Conservation (phyloP, 2,888 invertebrate genomes). For the Rotaria sp. region DNA sequence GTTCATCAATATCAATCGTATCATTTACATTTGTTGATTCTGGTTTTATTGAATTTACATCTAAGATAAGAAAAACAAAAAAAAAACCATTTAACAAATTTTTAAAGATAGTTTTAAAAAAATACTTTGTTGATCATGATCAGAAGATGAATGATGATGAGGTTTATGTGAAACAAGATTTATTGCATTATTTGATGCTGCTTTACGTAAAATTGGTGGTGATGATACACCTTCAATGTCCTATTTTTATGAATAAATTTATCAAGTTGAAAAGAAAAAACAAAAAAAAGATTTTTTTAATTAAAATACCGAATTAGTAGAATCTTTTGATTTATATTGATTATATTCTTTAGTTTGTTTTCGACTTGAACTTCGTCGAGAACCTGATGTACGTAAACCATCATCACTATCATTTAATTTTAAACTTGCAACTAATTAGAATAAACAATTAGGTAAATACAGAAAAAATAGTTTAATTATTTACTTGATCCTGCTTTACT, state of each 20-base stretch:
- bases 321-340: neutral
- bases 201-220: neutral
- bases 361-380: neutral
- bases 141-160: neutral
- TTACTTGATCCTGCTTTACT: conserved; percentile 8
- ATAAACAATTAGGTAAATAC: neutral
- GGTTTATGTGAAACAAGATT: neutral
- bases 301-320: neutral
- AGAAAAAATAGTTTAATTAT: neutral
- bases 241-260: neutral
- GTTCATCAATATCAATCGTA: neutral
- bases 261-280: too few species aligned
- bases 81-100: too few species aligned
- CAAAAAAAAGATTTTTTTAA: too few species aligned
- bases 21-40: neutral
- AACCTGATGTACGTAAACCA: neutral
- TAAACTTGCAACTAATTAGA: neutral
- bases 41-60: neutral
- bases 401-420: neutral
- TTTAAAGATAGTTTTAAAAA: neutral
- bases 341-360: neutral
- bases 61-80: neutral
- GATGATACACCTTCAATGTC: neutral
- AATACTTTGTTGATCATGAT: neutral
- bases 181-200: neutral